These are phyloP conservation scores for Ichneumon xanthorius DNA, from an alignment of 2,888 invertebrate species.

Conservation along the genomic window DNA sequence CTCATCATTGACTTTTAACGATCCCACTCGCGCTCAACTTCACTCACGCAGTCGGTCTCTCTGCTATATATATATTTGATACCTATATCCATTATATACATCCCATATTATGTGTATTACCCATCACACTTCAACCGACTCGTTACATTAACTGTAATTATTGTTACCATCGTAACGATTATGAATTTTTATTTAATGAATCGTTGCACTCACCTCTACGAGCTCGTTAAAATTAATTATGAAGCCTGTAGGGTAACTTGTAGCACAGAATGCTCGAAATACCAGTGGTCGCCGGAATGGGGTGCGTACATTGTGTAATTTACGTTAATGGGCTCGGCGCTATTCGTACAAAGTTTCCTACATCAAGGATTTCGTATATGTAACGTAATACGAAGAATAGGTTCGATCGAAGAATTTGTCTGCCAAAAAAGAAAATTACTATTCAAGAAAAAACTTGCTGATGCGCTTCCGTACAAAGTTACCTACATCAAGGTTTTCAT, in stretches of 20 bases:
- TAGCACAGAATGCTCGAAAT: not conserved
- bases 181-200: constrained; percentile 18
- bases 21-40: constrained; percentile 32
- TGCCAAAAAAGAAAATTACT: no score
- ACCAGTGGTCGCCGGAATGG: not conserved
- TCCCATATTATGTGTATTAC: not conserved
- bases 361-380: no score
- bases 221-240: not conserved
- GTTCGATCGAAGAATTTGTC: no score
- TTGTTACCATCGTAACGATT: not conserved
- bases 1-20: constrained; percentile 69
- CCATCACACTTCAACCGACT: not conserved
- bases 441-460: no score
- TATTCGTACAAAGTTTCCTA: no score
- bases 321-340: not conserved
- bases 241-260: not conserved
- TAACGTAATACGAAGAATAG: no score
- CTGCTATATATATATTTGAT: not conserved
- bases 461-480: no score
- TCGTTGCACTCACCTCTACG: constrained; percentile 1
- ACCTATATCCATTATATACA: not conserved
- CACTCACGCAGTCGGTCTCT: not conserved
- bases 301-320: not conserved
- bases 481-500: no score
- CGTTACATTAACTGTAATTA: not conserved